phyloP scores from a whole-genome alignment of 2,797 vertebrate genomes.

The Odontamblyopus lacepedii region DNA sequence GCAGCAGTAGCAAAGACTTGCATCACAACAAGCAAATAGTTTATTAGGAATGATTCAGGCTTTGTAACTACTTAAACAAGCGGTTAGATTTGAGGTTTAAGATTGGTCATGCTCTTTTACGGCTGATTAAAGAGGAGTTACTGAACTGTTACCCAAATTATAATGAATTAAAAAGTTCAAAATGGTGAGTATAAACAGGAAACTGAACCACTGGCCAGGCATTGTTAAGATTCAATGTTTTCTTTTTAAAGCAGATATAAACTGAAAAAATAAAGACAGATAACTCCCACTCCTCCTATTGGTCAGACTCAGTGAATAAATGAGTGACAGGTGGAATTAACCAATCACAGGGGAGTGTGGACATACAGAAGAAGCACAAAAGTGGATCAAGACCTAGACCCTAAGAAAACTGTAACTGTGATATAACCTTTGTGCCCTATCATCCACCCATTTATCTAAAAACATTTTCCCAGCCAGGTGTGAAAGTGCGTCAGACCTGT shows the following conservation, averaged over 20 bases:
- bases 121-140: too few species aligned
- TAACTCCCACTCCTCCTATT: background rate
- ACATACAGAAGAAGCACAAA: background rate
- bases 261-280: background rate
- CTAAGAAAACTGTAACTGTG: too few species aligned
- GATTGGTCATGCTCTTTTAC: too few species aligned
- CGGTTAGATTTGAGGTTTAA: too few species aligned
- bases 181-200: background rate
- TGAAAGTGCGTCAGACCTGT: conserved; percentile 57
- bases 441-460: background rate
- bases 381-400: too few species aligned
- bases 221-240: too few species aligned
- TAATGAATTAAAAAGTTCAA: background rate
- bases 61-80: too few species aligned
- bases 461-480: background rate
- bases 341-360: background rate
- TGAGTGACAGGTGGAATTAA: background rate
- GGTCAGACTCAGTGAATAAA: background rate
- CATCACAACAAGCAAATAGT: too few species aligned
- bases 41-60: too few species aligned
- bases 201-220: too few species aligned
- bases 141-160: too few species aligned
- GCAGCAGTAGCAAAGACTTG: too few species aligned
- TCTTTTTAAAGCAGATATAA: background rate
- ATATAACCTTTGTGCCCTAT: background rate